phyloP scores from a whole-genome alignment of 2,113 vertebrate species.

The Galemys pyrenaicus region DNA sequence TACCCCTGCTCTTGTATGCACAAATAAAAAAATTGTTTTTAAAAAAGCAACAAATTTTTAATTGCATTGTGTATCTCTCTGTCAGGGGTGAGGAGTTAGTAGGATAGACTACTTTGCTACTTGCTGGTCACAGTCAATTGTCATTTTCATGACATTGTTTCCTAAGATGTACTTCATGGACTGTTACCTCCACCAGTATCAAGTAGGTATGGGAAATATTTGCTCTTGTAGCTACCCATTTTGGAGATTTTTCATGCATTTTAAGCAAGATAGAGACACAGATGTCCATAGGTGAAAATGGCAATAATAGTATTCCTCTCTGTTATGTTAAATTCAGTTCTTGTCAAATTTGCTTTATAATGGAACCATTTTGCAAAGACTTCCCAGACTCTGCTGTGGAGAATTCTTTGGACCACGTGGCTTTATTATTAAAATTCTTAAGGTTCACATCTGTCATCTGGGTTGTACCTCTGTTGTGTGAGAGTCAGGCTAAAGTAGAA shows the following conservation, averaged over 20 bases:
- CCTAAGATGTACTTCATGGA: not conserved
- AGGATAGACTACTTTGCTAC: not conserved
- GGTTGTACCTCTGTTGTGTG: not conserved
- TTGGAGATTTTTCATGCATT: not conserved
- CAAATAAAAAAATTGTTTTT: no score
- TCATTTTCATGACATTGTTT: not conserved
- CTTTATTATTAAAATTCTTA: conserved; percentile 59
- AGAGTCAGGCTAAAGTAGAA: not conserved
- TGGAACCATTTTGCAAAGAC: conserved; percentile 8
- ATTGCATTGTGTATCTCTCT: not conserved
- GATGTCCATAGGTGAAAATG: not conserved
- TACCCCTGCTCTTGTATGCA: no score
- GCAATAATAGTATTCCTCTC: not conserved
- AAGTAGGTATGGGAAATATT: not conserved
- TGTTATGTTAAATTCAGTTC: not conserved
- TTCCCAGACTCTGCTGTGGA: conserved; percentile 32
- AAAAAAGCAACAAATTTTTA: not conserved
- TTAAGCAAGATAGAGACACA: not conserved
- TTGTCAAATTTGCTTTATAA: conserved; percentile 25
- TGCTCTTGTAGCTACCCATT: not conserved
- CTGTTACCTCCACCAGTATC: not conserved
- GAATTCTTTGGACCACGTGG: conserved; percentile 45
- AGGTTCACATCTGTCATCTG: conserved; percentile 32
- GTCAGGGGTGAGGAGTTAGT: not conserved
- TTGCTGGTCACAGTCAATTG: not conserved